A percentile compares a stretch with the other conserved stretches of the same genome.
These are phyloP conservation scores for Indri indri DNA, from an alignment of 2,113 vertebrate genomes.

Conservation along the genomic window DNA sequence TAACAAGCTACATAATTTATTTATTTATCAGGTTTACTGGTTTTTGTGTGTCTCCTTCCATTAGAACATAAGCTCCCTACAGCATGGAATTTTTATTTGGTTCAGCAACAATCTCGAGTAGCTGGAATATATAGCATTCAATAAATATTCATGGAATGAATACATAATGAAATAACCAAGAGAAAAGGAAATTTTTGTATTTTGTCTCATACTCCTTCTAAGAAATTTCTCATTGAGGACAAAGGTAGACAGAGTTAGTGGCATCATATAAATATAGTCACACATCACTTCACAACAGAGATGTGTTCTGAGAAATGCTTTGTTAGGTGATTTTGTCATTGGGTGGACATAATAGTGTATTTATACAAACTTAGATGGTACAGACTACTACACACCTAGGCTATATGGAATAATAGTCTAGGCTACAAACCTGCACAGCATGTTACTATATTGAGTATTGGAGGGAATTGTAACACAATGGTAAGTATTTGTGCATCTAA, in stretches of 20 bases:
- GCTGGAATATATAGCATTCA: neutral
- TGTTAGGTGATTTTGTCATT: neutral
- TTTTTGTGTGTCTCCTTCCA: neutral
- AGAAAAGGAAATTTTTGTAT: neutral
- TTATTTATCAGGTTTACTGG: neutral
- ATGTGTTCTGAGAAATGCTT: neutral
- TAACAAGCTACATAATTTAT: neutral
- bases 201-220: neutral
- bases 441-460: neutral
- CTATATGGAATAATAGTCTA: neutral
- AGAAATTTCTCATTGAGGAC: neutral
- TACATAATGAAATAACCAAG: neutral
- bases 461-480: neutral
- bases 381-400: neutral
- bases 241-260: neutral
- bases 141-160: neutral
- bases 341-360: neutral
- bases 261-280: neutral
- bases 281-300: neutral
- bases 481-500: neutral
- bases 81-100: neutral
- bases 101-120: neutral
- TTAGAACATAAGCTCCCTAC: neutral
- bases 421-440: neutral
- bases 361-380: neutral